Conservation (phyloP, 2,113 vertebrate species). For the Ochotona curzoniae region DNA sequence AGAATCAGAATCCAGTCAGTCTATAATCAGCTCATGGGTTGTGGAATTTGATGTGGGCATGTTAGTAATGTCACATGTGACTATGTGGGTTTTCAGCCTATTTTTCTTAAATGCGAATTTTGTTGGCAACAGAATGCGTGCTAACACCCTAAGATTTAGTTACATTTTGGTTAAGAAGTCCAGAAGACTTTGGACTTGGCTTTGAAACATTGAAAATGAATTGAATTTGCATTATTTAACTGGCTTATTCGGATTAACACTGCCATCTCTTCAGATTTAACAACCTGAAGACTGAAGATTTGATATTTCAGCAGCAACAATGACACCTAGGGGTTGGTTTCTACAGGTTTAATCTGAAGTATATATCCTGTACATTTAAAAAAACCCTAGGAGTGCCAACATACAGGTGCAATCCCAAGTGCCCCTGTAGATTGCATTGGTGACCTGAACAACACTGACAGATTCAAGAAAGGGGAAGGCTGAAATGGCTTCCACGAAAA, state of each 20-base stretch:
- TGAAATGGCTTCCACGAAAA: slow-evolving; percentile 62
- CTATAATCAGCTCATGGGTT: background rate
- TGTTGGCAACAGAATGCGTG: slow-evolving; percentile 56
- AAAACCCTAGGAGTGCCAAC: slow-evolving; percentile 59
- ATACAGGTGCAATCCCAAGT: slow-evolving; percentile 66
- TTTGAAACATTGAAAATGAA: slow-evolving; percentile 76
- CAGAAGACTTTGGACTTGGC: slow-evolving; percentile 77
- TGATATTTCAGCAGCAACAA: slow-evolving; percentile 85
- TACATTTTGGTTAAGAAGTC: slow-evolving; percentile 73
- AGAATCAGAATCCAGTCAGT: background rate
- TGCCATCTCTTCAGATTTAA: slow-evolving; percentile 71
- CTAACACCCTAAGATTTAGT: slow-evolving; percentile 61
- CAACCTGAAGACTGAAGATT: slow-evolving; percentile 57
- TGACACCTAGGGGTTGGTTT: slow-evolving; percentile 86
- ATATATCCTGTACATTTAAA: slow-evolving; percentile 38
- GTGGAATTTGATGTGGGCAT: slow-evolving; percentile 8
- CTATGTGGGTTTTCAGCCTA: slow-evolving; percentile 55
- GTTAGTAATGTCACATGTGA: slow-evolving; percentile 44
- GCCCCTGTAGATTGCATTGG: slow-evolving; percentile 63
- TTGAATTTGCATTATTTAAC: slow-evolving; percentile 80
- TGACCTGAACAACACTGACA: slow-evolving; percentile 32
- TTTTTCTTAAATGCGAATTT: slow-evolving; percentile 61
- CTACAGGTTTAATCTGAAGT: slow-evolving; percentile 81
- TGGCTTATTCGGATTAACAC: slow-evolving; percentile 75
- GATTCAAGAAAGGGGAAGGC: slow-evolving; percentile 38